A percentile compares a stretch with the other conserved stretches of the same genome.
Conservation (phyloP, 35 echinoderm and acorn worm genomes). For the Amphiura filiformis region DNA sequence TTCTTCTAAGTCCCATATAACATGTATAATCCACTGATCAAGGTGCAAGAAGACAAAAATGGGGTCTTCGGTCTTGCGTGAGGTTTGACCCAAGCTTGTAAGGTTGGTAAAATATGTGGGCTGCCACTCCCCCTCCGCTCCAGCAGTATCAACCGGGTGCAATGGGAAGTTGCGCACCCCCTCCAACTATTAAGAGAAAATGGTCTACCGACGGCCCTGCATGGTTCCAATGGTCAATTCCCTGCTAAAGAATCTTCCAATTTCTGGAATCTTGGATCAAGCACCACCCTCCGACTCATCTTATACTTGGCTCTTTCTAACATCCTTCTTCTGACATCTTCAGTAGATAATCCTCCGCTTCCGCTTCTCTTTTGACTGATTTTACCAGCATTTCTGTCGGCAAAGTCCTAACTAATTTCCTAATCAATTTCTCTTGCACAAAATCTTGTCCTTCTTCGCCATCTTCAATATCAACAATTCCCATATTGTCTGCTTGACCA, state of each 20-base stretch:
- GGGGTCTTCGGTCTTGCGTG: no score
- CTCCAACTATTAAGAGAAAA: no score
- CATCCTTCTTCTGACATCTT: constrained; percentile 19
- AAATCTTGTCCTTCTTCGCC: constrained; percentile 1
- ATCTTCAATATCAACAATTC: background rate
- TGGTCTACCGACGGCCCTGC: no score
- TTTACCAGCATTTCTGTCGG: constrained; percentile 60
- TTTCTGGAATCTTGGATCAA: constrained; percentile 42
- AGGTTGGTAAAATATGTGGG: no score
- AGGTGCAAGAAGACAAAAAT: no score
- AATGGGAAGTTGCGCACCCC: no score
- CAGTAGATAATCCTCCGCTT: constrained; percentile 33
- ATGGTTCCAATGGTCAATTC: no score
- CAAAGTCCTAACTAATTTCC: constrained; percentile 44
- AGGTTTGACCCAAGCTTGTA: no score
- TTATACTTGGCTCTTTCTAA: constrained; percentile 22
- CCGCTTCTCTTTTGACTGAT: constrained; percentile 41
- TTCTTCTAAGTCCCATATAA: no score
- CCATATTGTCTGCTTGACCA: background rate
- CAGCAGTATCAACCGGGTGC: no score
- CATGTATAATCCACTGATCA: no score
- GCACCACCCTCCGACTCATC: background rate
- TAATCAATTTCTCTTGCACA: constrained; percentile 31
- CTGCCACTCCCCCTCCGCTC: no score
- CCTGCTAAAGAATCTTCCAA: constrained; percentile 25